A percentile compares a stretch with the other conserved stretches of the same genome.
Conservation (phyloP, 2,113 vertebrate species). For the Oryzias melastigma region DNA sequence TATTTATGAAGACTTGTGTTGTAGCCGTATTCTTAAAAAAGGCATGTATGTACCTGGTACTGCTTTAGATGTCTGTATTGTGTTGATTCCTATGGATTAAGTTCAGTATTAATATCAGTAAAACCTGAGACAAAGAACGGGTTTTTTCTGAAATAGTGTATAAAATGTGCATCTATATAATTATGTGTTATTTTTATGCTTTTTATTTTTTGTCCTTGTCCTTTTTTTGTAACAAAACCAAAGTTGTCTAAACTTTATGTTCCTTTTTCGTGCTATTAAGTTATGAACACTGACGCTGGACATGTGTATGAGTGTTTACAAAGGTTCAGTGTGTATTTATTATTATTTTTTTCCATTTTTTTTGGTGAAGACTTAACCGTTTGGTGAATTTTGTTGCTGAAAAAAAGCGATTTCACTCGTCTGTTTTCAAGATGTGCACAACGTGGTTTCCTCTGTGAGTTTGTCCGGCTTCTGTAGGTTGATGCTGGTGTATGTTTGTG, state of each 20-base stretch:
- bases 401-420: constrained; percentile 52
- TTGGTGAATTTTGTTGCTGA: constrained; percentile 56
- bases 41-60: constrained; percentile 90
- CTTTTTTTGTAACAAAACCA: constrained; percentile 74
- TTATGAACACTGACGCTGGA: constrained; percentile 65
- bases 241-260: constrained; percentile 72
- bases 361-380: constrained; percentile 53
- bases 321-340: constrained; percentile 60
- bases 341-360: constrained; percentile 55
- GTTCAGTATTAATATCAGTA: constrained; percentile 76
- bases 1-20: constrained; percentile 99
- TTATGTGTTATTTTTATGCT: constrained; percentile 70
- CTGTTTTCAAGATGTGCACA: constrained; percentile 60
- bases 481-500: constrained; percentile 40
- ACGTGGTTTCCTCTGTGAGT: constrained; percentile 60
- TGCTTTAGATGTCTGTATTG: constrained; percentile 84
- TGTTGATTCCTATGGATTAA: constrained; percentile 83
- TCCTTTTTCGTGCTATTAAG: constrained; percentile 58
- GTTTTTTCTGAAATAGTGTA: constrained; percentile 62
- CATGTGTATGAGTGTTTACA: constrained; percentile 58
- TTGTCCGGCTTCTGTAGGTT: constrained; percentile 58
- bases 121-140: constrained; percentile 15
- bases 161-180: constrained; percentile 69
- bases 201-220: constrained; percentile 61
- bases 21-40: constrained; percentile 95